Conservation (phyloP, 1,140 invertebrate genomes). For the Drosophila ohnishii region DNA sequence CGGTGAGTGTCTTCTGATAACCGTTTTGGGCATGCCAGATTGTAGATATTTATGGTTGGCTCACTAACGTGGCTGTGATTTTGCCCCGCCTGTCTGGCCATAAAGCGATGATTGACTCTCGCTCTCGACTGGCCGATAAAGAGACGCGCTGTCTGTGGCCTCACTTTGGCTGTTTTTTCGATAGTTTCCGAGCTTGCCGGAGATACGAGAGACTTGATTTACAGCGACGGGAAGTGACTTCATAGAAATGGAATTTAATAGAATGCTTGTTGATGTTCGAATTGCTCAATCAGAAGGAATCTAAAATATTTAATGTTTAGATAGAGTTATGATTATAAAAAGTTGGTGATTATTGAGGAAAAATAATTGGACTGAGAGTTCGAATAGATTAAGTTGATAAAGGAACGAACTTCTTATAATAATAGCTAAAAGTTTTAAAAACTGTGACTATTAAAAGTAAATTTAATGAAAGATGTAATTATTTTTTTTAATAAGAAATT, state of each 20-base stretch:
- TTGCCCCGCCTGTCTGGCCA: constrained; percentile 50
- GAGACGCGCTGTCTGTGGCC: constrained; percentile 48
- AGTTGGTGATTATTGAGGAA: background rate
- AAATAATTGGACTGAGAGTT: background rate
- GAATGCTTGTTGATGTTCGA: constrained; percentile 2
- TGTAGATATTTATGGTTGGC: constrained; percentile 57
- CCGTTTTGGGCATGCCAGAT: constrained; percentile 47
- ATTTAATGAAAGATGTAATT: no score
- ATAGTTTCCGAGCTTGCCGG: constrained; percentile 39
- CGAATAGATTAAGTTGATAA: background rate
- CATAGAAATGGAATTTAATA: background rate
- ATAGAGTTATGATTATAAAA: background rate
- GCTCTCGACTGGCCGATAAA: constrained; percentile 39
- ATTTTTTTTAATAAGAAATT: no score
- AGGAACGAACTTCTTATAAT: background rate
- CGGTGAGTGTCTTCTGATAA: constrained; percentile 44
- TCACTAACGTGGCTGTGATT: constrained; percentile 45
- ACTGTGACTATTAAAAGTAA: background rate
- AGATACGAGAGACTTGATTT: constrained; percentile 49
- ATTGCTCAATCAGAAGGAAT: constrained; percentile 1
- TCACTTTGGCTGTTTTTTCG: constrained; percentile 20
- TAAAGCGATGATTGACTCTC: constrained; percentile 65
- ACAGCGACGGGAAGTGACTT: constrained; percentile 26
- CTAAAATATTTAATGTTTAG: background rate
- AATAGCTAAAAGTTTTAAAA: background rate